A percentile compares a stretch with the other conserved stretches of the same genome.
Conservation (phyloP, 2,888 invertebrate genomes). For the Sinodicranocentrus sp. region DNA sequence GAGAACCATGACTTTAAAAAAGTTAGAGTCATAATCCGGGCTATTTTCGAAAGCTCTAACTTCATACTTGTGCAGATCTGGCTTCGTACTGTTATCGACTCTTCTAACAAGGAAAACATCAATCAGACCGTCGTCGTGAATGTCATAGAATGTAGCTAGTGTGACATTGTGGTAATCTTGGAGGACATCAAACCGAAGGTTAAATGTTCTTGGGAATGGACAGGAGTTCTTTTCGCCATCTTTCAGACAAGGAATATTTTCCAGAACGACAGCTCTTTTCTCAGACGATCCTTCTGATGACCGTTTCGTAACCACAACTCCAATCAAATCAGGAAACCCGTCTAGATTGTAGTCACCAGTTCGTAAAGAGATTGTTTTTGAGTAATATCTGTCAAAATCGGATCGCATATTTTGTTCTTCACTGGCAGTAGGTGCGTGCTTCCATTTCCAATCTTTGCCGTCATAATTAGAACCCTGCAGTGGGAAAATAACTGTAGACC, state of each 20-base stretch:
- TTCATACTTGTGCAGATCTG: slow-evolving; percentile 79
- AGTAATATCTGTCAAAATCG: slow-evolving; percentile 80
- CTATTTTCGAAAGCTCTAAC: slow-evolving; percentile 92
- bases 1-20: slow-evolving; percentile 95
- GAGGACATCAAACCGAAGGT: slow-evolving; percentile 87
- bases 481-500: slow-evolving; percentile 18
- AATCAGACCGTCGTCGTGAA: slow-evolving; percentile 94
- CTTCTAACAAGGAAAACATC: slow-evolving; percentile 89
- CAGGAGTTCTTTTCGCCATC: slow-evolving; percentile 79
- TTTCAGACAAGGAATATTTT: slow-evolving; percentile 88
- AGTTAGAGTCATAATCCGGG: slow-evolving; percentile 95
- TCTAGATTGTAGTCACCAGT: slow-evolving; percentile 97
- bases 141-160: slow-evolving; percentile 94
- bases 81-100: slow-evolving; percentile 32
- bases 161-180: slow-evolving; percentile 86
- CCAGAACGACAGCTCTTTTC: slow-evolving; percentile 85
- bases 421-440: slow-evolving; percentile 82
- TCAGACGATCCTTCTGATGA: neutral
- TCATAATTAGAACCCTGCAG: slow-evolving; percentile 30
- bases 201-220: slow-evolving; percentile 87
- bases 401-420: slow-evolving; percentile 23
- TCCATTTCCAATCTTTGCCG: slow-evolving; percentile 81
- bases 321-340: slow-evolving; percentile 94
- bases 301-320: slow-evolving; percentile 81
- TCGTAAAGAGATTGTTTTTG: slow-evolving; percentile 88